These are phyloP conservation scores for Octopus sinensis DNA, from an alignment of 1,140 invertebrate species.

Conservation along the genomic window DNA sequence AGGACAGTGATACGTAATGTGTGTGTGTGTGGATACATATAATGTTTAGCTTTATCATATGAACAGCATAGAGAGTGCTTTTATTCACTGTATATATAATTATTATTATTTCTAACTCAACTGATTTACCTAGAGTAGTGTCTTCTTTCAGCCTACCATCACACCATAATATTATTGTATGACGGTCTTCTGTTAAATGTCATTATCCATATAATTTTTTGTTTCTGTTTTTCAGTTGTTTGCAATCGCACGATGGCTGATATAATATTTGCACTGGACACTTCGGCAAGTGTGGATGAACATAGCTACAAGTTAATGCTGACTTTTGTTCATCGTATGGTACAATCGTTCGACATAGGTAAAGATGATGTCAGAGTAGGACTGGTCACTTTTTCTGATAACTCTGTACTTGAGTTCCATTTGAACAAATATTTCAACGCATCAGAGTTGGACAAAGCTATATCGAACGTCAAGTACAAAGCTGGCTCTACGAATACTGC, in stretches of 20 bases:
- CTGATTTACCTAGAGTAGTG: no score
- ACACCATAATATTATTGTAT: no score
- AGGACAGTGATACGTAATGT: no score
- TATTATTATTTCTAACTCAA: no score
- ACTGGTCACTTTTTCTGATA: not conserved
- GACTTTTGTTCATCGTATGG: conserved; percentile 20
- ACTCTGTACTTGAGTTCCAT: not conserved
- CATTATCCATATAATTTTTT: not conserved
- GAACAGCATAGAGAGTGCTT: no score
- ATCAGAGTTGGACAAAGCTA: not conserved
- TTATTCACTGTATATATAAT: no score
- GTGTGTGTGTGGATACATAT: no score
- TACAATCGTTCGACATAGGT: conserved; percentile 9
- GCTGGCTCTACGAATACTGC: conserved; percentile 45
- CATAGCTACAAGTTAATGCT: conserved; percentile 39
- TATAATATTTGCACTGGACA: conserved; percentile 43
- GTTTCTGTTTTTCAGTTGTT: not conserved
- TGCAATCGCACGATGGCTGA: not conserved
- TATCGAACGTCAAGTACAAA: conserved; percentile 26
- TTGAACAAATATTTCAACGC: conserved; percentile 15
- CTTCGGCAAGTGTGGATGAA: conserved; percentile 40
- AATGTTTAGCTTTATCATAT: no score
- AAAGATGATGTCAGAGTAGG: not conserved
- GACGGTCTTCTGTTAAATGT: no score
- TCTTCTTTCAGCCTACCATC: no score